Evolutionary conservation across 2,888 invertebrate species (phyloP).

Genomic region (Lordiphosa fenestrarum): DNA sequence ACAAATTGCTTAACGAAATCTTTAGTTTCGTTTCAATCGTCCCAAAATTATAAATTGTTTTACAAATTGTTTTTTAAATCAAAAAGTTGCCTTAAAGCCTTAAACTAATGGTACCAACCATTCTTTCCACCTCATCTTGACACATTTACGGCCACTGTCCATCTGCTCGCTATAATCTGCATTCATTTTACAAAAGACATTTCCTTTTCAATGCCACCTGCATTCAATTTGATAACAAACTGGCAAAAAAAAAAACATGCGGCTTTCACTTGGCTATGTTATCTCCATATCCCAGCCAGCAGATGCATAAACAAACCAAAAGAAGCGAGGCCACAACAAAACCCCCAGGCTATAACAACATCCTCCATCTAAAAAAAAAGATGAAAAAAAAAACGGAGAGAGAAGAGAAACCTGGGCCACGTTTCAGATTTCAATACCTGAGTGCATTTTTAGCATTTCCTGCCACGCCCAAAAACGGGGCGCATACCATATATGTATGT

Average conservation of each 20-base stretch:
- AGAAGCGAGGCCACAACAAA: constrained; percentile 14
- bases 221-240: constrained; percentile 10
- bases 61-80: too few species aligned
- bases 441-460: constrained; percentile 65
- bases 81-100: not conserved
- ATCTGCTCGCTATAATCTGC: not conserved
- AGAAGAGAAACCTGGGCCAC: constrained; percentile 6
- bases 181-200: constrained; percentile 3
- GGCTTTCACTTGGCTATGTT: constrained; percentile 6
- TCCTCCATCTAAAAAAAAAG: constrained; percentile 2
- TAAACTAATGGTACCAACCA: not conserved
- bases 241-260: not conserved
- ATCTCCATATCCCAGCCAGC: constrained; percentile 3
- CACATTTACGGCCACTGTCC: not conserved
- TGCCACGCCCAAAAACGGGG: constrained; percentile 33
- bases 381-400: not conserved
- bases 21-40: too few species aligned
- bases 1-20: too few species aligned
- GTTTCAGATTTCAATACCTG: constrained; percentile 61
- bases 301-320: constrained; percentile 64
- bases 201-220: constrained; percentile 10
- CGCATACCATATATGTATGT: constrained; percentile 22
- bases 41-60: too few species aligned
- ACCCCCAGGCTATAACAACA: constrained; percentile 12
- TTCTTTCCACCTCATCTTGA: not conserved